Base-by-base conservation (phyloP, 37 sponge, comb jelly and placozoan genomes). In the Spongilla lacustris region DNA sequence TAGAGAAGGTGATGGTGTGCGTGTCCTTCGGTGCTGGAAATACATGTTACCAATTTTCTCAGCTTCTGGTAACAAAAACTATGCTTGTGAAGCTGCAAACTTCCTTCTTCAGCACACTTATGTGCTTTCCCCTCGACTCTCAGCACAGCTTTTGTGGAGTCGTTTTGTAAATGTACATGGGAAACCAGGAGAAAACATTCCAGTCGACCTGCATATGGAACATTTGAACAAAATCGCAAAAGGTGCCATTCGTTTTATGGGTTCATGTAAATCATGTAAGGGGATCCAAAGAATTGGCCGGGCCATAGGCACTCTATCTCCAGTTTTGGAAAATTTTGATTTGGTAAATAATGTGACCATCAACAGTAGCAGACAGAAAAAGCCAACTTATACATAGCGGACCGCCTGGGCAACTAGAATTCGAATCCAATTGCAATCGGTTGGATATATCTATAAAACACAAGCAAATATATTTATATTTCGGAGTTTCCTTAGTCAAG, bases 1-100 rank as follows among this genome's bases (percentile, higher is more conserved):
- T 22, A 86, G 69, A 70, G 80, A 78, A 79, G 87, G 80, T 32
- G 87, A 86, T 69, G 87, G 87, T 24, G 41, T 50, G 17, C 34
- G 81, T 26, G 74, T 86, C 50, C 80, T 71, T 25, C 46, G 75
- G 26, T 79, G 80, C 41, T 79, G 73, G 80, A 35, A 4, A 27
- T 76, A 77, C 31, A 27, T 85, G n/a, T 69, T 85, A 25, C 26
- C 58, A 68, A 85, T 85, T 48, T 77, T 85, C 78, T 29, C 28
- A n/a, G 50, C 24, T 66, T 48, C 85, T 36, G 38, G 58, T n/a
- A 34, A 78, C 31, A 76, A 67, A 35, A 85, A 85, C 78, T 85
- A 85, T 85, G 69, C 78, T 29, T 66, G 25, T 34, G 85, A 85
- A 71, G 36, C 28, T 27, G 29, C 30, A 32, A 73, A 74, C 73